Base-by-base conservation (phyloP, 2,797 vertebrate species). In the Scolopax rusticola region DNA sequence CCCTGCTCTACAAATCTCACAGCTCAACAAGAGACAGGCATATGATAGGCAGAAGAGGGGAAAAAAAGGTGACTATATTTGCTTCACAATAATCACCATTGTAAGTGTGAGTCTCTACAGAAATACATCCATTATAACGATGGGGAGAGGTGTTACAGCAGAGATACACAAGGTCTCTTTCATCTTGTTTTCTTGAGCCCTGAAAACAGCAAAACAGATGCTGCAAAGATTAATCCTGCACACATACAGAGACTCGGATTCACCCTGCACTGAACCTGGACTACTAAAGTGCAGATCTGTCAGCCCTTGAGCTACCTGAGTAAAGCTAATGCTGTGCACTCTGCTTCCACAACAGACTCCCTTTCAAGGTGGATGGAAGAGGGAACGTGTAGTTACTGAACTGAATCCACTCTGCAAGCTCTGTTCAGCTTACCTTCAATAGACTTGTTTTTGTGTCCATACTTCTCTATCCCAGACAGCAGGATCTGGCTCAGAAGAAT, bases 261-360 rank as follows among this genome's bases (percentile, higher is more conserved):
- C 63, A n/a, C 17, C 56, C 54, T 47, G 24, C 47, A 43, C 33
- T n/a, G 57, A 68, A 86, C 32, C 41, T 78, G 47, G 27, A 25
- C 20, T 32, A 25, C 38, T 24, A 2, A 77, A 8, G 4, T 28
- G 19, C 23, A 45, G 63, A 63, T 85, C 71, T 50, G n/a, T 30
- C 67, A 61, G 45, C 41, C 32, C 68, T n/a, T 68, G 73, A 71
- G 36, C 69, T 68, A 43, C 53, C 41, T 28, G 76, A 33, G 40
- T 45, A 57, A 57, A 71, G 45, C 11, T 54, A 41, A 45, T 0
- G 0, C 33, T 9, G 6, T 6, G 1, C 8, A 4, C 1, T 36
- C 36, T 81, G 40, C 8, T 61, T 57, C 40, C 61, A 83, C 25
- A 74, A 18, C 1, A 1, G 3, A 71, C 12, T 27, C 18, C 25